phyloP scores from a whole-genome alignment of 2,797 vertebrate genomes.

The Manis javanica region DNA sequence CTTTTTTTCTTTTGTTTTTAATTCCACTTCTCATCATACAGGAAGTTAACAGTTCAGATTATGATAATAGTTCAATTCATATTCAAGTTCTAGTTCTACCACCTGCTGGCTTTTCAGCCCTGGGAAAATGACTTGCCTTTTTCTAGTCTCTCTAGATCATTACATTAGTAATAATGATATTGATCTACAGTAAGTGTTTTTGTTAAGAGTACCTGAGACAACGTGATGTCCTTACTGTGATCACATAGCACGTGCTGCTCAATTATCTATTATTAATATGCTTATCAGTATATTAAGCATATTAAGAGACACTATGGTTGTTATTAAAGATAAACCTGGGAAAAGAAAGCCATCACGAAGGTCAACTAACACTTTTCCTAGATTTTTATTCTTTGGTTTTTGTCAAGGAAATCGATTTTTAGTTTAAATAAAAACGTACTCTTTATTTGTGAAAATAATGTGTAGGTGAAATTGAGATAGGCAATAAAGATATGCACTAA shows the following conservation, averaged over 20 bases:
- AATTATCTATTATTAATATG: neutral
- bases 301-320: neutral
- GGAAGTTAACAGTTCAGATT: neutral
- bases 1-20: neutral
- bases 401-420: neutral
- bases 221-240: neutral
- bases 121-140: conserved; percentile 11
- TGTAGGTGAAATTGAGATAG: neutral
- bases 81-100: neutral
- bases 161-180: neutral
- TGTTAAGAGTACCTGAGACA: neutral
- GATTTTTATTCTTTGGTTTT: neutral
- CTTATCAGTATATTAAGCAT: neutral
- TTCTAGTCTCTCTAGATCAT: neutral
- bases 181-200: neutral
- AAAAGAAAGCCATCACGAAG: neutral
- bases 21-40: neutral
- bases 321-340: conserved; percentile 13
- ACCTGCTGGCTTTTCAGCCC: neutral
- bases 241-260: neutral
- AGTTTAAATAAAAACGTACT: conserved; percentile 39
- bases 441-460: neutral
- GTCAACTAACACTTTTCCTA: conserved; percentile 2
- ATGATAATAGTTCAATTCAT: neutral
- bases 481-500: neutral